A percentile compares a stretch with the other conserved stretches of the same genome.
These are phyloP conservation scores for Mustelus asterias DNA, from an alignment of 2,113 vertebrate species.

Conservation along the genomic window DNA sequence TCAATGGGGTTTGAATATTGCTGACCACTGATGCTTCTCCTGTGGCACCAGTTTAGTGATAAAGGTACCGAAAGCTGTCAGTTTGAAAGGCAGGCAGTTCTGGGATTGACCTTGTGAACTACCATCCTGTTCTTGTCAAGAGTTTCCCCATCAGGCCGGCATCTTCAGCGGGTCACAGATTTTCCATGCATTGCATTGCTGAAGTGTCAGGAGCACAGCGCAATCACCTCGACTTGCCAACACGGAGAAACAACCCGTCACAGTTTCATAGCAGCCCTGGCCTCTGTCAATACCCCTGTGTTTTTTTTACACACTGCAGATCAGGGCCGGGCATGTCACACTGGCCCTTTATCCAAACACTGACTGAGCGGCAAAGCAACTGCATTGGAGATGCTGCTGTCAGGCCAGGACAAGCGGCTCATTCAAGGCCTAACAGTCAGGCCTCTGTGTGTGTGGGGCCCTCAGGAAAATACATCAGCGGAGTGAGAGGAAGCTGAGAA, in stretches of 20 bases:
- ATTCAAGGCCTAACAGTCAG: constrained; percentile 60
- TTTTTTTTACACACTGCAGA: constrained; percentile 1
- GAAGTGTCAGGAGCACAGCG: not conserved
- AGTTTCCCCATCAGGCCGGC: not conserved
- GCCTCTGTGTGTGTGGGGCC: constrained; percentile 57
- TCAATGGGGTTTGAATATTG: not conserved
- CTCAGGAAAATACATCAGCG: constrained; percentile 42
- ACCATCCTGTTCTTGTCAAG: not conserved
- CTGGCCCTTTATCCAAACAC: constrained; percentile 23
- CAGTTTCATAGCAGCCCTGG: not conserved
- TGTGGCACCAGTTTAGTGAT: not conserved
- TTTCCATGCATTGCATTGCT: not conserved
- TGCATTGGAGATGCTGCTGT: constrained; percentile 49
- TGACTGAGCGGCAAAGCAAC: constrained; percentile 48
- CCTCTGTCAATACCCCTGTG: not conserved
- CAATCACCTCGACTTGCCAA: not conserved
- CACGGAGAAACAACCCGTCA: not conserved
- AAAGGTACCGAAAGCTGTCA: not conserved
- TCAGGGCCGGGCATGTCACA: not conserved
- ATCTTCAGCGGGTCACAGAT: not conserved
- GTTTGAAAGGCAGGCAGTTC: not conserved
- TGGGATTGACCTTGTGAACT: not conserved
- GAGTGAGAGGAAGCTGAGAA: constrained; percentile 45
- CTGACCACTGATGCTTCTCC: not conserved
- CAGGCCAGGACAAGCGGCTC: constrained; percentile 51